Conservation (phyloP, 2,888 invertebrate species). For the Caradrina clavipalpis region DNA sequence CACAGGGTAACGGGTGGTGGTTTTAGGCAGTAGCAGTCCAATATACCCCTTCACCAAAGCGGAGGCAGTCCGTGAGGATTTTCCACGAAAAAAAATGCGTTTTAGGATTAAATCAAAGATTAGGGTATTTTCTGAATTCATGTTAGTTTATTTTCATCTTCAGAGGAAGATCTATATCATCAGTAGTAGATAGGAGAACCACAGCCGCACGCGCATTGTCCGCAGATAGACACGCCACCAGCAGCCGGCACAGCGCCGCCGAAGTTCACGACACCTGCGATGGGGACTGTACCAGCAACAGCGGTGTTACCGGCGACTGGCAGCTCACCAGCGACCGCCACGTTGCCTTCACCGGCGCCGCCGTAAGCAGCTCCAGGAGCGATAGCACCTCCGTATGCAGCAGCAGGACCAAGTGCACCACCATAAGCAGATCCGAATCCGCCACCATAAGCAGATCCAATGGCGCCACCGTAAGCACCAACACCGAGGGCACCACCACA, state of each 20-base stretch:
- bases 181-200: constrained; percentile 1
- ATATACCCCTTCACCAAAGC: too few relatives aligned
- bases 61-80: too few relatives aligned
- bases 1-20: too few relatives aligned
- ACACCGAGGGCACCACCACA: background rate
- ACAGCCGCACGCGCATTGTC: constrained; percentile 47
- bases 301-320: constrained; percentile 51
- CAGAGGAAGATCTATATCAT: background rate
- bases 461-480: background rate
- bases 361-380: constrained; percentile 23
- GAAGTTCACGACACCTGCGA: constrained; percentile 66
- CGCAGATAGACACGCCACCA: constrained; percentile 50
- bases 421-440: constrained; percentile 16
- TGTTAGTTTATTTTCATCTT: too few relatives aligned
- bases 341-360: constrained; percentile 67
- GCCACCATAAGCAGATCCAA: constrained; percentile 2
- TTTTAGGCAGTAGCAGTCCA: too few relatives aligned
- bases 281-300: constrained; percentile 63
- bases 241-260: constrained; percentile 32
- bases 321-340: constrained; percentile 68
- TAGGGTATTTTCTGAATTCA: too few relatives aligned
- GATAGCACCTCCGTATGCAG: constrained; percentile 11
- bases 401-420: constrained; percentile 18
- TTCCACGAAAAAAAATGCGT: too few relatives aligned
- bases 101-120: too few relatives aligned